Conservation (phyloP, 2,888 invertebrate genomes). For the Physocephala rufipes region DNA sequence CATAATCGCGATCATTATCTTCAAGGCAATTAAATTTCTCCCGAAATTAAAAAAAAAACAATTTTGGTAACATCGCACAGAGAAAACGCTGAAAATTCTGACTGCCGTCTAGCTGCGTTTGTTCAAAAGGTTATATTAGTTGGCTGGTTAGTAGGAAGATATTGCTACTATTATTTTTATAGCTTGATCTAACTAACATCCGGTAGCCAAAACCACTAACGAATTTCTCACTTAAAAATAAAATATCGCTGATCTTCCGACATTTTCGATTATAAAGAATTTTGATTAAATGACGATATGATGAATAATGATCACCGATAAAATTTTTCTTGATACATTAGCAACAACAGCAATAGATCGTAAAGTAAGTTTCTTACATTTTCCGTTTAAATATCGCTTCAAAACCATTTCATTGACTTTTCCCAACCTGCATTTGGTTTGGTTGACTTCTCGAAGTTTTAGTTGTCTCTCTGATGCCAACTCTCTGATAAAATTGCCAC, state of each 20-base stretch:
- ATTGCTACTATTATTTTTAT: no score
- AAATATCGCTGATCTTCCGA: background rate
- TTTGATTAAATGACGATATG: no score
- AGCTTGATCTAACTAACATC: background rate
- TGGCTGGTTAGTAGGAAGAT: no score
- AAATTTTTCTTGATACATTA: background rate
- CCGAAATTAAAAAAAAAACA: conserved; percentile 7
- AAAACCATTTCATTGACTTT: conserved; percentile 30
- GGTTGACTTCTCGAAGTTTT: background rate
- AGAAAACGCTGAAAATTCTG: no score
- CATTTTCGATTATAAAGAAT: background rate
- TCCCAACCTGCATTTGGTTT: conserved; percentile 9
- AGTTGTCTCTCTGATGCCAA: conserved; percentile 11
- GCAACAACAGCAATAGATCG: background rate
- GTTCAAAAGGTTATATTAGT: no score
- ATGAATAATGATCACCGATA: conserved; percentile 9
- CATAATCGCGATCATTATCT: conserved; percentile 33
- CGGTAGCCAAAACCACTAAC: conserved; percentile 30
- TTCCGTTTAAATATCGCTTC: conserved; percentile 14
- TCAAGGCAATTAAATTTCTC: conserved; percentile 27
- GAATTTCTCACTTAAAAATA: conserved; percentile 20
- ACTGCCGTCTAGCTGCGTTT: no score
- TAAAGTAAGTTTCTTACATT: conserved; percentile 6
- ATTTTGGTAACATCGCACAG: no score
- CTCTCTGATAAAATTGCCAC: conserved; percentile 22